phyloP scores from a whole-genome alignment of 2,113 vertebrate species.

The Isichthys henryi region DNA sequence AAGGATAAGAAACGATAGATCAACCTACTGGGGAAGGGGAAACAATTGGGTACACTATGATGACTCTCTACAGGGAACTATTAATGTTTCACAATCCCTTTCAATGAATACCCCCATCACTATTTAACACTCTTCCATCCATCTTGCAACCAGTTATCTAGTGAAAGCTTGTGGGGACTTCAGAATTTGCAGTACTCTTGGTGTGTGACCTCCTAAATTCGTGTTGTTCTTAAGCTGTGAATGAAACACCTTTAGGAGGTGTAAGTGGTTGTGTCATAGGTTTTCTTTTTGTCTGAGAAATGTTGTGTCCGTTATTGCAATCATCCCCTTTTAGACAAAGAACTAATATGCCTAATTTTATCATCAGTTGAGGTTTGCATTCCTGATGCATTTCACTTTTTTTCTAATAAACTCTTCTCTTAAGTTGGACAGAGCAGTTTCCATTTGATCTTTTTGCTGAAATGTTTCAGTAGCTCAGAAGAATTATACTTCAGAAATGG shows the following conservation, averaged over 20 bases:
- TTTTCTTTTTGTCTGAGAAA: neutral
- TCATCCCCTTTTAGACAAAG: neutral
- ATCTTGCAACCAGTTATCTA: neutral
- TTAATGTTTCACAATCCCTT: neutral
- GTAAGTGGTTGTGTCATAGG: neutral
- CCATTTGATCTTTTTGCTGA: neutral
- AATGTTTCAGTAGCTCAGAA: neutral
- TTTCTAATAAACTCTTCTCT: neutral
- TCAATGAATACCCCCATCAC: neutral
- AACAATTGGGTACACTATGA: neutral
- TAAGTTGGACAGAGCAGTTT: neutral
- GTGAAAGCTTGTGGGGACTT: neutral
- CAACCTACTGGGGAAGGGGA: neutral
- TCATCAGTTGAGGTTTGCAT: neutral
- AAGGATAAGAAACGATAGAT: conserved; percentile 62
- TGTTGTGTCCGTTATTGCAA: neutral
- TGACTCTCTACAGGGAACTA: conserved; percentile 36
- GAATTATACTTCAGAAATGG: neutral
- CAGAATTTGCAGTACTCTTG: neutral
- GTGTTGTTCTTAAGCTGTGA: neutral
- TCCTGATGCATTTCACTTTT: neutral
- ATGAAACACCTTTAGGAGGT: neutral
- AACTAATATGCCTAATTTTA: neutral
- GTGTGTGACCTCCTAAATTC: neutral
- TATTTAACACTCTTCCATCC: neutral